Evolutionary conservation across 1,140 invertebrate species (phyloP), one percentile per base, ranked within the genome.

Genomic region (Hesperophylax magnus): DNA sequence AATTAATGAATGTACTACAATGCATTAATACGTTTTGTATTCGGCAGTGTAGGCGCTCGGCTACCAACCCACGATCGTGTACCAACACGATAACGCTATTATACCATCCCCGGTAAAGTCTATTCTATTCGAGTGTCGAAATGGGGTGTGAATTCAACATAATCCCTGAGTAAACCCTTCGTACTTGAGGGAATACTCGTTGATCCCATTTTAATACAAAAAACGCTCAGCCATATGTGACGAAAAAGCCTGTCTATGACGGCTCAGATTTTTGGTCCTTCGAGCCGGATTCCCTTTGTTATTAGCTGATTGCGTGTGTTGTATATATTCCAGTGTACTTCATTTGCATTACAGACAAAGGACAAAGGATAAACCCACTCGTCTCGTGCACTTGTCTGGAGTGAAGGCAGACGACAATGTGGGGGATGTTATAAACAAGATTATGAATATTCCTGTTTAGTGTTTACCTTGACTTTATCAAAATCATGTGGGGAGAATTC

Each of bases 121-220:
- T 79, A 79, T 79, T 79, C 63, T 79, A 60, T 71, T 56, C 24
- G 27, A 79, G 77, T 79, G 77, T 71, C 77, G 72, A 71, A 71
- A 79, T 39, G 58, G 78, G 69, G 67, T 74, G 53, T 71, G 56
- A 47, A 74, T 69, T 79, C 67, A 72, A 69, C 54, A 31, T 79
- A 79, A 79, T 54, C 67, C 78, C 69, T 34, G 11, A 47, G 61
- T 79, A 79, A 79, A 54, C 78, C 69, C 56, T 78, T n/a, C 34
- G 31, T 79, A 69, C 78, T 79, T 79, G 34, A 63, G 78, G 78
- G 78, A 79, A 79, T 79, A 79, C 69, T 53, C 67, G 69, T 79
- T 74, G 78, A 79, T 79, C 78, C 78, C 54, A 74, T 79, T 79
- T 79, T 79, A 79, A 79, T 79, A 79, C 78, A 79, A 79, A 79